These are phyloP conservation scores for Parasteatoda lunata DNA, from an alignment of 2,888 invertebrate genomes.

Conservation along the genomic window DNA sequence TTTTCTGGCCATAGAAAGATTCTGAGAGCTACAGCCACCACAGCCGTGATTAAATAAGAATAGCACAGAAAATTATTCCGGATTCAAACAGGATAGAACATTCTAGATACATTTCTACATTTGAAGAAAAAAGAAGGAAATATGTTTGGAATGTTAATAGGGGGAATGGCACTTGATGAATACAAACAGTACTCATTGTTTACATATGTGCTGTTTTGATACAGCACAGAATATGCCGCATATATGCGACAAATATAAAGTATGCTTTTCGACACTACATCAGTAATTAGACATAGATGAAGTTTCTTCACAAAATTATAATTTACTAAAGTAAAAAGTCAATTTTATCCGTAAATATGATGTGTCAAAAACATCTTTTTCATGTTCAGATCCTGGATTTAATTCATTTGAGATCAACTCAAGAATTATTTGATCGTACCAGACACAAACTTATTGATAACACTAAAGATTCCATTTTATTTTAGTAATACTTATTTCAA, in stretches of 20 bases:
- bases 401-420: no score
- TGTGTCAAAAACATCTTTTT: no score
- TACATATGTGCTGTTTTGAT: neutral
- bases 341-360: no score
- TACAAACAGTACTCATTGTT: slow-evolving; percentile 29
- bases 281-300: no score
- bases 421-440: no score
- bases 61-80: slow-evolving; percentile 15
- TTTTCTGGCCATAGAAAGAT: neutral
- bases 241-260: neutral
- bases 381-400: no score
- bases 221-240: neutral
- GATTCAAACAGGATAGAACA: slow-evolving; percentile 3
- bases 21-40: slow-evolving; percentile 43
- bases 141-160: neutral
- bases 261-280: no score
- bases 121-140: neutral
- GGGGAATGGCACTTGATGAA: slow-evolving; percentile 42
- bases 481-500: no score
- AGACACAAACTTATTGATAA: no score
- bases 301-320: no score
- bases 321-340: no score
- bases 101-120: neutral
- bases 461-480: no score
- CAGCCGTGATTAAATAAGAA: slow-evolving; percentile 9